These are phyloP conservation scores for Atherinomorus stipes DNA, from an alignment of 2,113 vertebrate species.

Conservation along the genomic window DNA sequence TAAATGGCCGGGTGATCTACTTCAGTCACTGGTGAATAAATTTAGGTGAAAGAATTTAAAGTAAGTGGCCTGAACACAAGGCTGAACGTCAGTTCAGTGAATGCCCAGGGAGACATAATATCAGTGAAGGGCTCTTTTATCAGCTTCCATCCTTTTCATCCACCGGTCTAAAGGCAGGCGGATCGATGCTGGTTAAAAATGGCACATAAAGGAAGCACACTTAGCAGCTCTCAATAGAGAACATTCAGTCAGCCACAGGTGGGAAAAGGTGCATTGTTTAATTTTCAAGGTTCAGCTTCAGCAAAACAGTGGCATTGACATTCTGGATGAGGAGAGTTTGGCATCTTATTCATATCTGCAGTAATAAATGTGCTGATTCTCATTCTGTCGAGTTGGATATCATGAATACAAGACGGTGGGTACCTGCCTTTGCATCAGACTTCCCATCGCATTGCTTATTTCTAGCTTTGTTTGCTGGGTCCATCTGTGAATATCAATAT, in stretches of 20 bases:
- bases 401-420: slow-evolving; percentile 43
- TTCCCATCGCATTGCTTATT: slow-evolving; percentile 19
- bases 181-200: slow-evolving; percentile 70
- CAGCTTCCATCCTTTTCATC: slow-evolving; percentile 63
- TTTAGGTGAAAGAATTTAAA: slow-evolving; percentile 54
- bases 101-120: slow-evolving; percentile 57
- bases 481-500: slow-evolving; percentile 74
- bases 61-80: slow-evolving; percentile 34
- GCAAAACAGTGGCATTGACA: slow-evolving; percentile 41
- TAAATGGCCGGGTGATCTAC: slow-evolving; percentile 44
- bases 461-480: slow-evolving; percentile 42
- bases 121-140: slow-evolving; percentile 52
- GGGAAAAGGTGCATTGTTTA: slow-evolving; percentile 40
- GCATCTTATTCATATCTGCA: slow-evolving; percentile 37
- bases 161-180: slow-evolving; percentile 60
- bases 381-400: slow-evolving; percentile 47
- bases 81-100: slow-evolving; percentile 23
- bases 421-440: slow-evolving; percentile 59
- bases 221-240: slow-evolving; percentile 48
- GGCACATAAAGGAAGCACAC: slow-evolving; percentile 56
- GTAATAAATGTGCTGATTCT: slow-evolving; percentile 40
- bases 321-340: slow-evolving; percentile 38
- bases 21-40: slow-evolving; percentile 37
- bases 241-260: slow-evolving; percentile 43
- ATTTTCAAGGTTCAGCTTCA: slow-evolving; percentile 47